A percentile compares a stretch with the other conserved stretches of the same genome.
Evolutionary conservation across 2,113 vertebrate species (phyloP).

Genomic region (Budorcas taxicolor): DNA sequence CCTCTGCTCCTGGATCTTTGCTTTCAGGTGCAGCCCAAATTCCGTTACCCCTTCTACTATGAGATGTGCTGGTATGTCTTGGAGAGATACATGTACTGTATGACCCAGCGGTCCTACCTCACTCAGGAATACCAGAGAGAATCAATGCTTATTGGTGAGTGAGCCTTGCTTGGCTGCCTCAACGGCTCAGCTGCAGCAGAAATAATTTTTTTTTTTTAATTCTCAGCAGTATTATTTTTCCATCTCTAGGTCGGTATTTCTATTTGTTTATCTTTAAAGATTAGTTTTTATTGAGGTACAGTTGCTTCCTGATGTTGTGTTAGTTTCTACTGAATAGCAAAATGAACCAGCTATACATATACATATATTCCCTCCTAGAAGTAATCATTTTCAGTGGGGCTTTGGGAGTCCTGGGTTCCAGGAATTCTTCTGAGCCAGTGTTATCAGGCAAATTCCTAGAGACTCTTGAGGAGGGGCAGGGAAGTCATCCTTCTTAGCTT

Average conservation of each 20-base stretch:
- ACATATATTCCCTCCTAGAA: background rate
- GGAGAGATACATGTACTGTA: slow-evolving; percentile 94
- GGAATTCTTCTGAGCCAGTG: background rate
- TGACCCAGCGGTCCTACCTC: slow-evolving; percentile 93
- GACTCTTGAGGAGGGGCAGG: background rate
- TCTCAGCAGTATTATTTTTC: background rate
- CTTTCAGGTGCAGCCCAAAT: slow-evolving; percentile 93
- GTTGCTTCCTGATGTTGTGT: background rate
- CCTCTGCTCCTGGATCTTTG: background rate
- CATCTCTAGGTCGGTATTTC: background rate
- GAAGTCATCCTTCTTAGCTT: background rate
- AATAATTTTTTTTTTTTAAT: background rate
- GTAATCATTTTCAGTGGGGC: background rate
- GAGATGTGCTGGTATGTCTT: slow-evolving; percentile 99
- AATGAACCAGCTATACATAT: background rate
- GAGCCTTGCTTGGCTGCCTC: accelerated
- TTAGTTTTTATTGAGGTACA: background rate
- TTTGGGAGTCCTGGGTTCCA: background rate
- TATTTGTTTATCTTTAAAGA: background rate
- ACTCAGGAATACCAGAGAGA: slow-evolving; percentile 88
- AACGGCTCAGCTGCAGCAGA: background rate
- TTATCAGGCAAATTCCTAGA: background rate
- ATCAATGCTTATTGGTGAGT: slow-evolving; percentile 88
- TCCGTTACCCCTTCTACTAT: slow-evolving; percentile 98
- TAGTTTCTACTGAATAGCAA: background rate